These are phyloP conservation scores for Ypsolopha sequella DNA, from an alignment of 2,888 invertebrate genomes.

Conservation along the genomic window DNA sequence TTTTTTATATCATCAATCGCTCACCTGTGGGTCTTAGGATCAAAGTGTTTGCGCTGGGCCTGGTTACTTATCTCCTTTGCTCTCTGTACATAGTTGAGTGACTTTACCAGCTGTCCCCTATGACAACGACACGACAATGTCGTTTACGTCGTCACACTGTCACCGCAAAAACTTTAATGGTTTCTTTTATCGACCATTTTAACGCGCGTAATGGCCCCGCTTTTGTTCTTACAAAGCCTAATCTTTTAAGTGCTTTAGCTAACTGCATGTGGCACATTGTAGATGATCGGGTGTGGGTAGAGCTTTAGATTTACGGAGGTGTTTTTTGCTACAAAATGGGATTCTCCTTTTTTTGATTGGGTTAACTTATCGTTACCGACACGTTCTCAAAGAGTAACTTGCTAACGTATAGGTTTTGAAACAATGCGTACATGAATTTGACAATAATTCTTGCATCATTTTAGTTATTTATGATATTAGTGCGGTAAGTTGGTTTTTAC, in stretches of 20 bases:
- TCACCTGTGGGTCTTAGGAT: too few species aligned
- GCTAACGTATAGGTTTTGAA: too few species aligned
- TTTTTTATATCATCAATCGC: too few species aligned
- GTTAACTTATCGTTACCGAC: too few species aligned
- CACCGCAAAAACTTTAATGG: slow-evolving; percentile 49
- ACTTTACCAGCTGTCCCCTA: not conserved
- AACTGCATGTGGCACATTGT: slow-evolving; percentile 8
- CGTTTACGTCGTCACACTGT: slow-evolving; percentile 20
- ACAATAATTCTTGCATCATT: too few species aligned
- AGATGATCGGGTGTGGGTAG: not conserved
- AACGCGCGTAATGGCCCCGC: slow-evolving; percentile 27
- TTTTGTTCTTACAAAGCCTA: slow-evolving; percentile 31
- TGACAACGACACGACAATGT: slow-evolving; percentile 29
- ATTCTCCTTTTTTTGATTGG: too few species aligned
- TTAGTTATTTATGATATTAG: too few species aligned
- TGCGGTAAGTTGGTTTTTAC: too few species aligned
- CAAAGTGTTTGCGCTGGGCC: too few species aligned
- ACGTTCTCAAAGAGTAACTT: too few species aligned
- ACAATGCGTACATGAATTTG: too few species aligned
- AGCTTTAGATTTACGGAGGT: slow-evolving; percentile 5
- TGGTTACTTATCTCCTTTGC: too few species aligned
- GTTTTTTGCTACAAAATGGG: slow-evolving; percentile 12
- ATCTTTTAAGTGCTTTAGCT: slow-evolving; percentile 31
- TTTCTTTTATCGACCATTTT: slow-evolving; percentile 50
- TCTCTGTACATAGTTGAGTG: not conserved